Evolutionary conservation across 2,888 invertebrate species (phyloP).

Genomic region (Portevinia maculata): DNA sequence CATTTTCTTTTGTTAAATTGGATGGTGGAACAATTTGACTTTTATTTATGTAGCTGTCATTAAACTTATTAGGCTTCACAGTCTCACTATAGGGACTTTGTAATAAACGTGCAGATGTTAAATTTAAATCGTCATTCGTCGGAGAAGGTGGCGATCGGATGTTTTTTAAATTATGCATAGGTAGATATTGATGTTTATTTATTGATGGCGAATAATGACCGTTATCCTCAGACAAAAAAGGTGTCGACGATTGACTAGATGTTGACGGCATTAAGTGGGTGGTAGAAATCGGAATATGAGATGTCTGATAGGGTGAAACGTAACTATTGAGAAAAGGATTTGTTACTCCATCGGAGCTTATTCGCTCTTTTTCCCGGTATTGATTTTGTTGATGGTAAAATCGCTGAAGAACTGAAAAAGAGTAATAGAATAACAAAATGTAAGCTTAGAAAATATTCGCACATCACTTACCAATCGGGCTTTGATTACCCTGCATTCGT

Average conservation of each 20-base stretch:
- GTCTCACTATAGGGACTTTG: conserved; percentile 24
- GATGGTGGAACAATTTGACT: conserved; percentile 24
- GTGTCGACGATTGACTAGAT: conserved; percentile 80
- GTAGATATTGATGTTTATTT: conserved; percentile 65
- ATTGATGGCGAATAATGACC: conserved; percentile 39
- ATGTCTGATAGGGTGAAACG: conserved; percentile 76
- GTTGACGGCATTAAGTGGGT: conserved; percentile 77
- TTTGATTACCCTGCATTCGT: conserved; percentile 87
- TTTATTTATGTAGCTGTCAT: conserved; percentile 19
- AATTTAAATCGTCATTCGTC: conserved; percentile 48
- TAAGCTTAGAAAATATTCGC: not conserved
- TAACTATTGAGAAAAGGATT: conserved; percentile 82
- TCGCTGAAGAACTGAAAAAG: conserved; percentile 86
- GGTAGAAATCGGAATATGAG: conserved; percentile 76
- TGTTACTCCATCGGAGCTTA: conserved; percentile 76
- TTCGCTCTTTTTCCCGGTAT: conserved; percentile 84
- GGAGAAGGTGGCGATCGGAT: conserved; percentile 70
- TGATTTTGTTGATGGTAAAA: conserved; percentile 92
- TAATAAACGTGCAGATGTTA: conserved; percentile 25
- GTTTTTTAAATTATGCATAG: conserved; percentile 65
- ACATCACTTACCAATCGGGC: conserved; percentile 85
- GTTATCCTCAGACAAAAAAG: conserved; percentile 58
- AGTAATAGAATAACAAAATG: not conserved
- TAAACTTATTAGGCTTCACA: conserved; percentile 50
- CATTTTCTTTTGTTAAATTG: conserved; percentile 69